phyloP scores from a whole-genome alignment of 2,113 vertebrate genomes.

The Taxidea taxus region DNA sequence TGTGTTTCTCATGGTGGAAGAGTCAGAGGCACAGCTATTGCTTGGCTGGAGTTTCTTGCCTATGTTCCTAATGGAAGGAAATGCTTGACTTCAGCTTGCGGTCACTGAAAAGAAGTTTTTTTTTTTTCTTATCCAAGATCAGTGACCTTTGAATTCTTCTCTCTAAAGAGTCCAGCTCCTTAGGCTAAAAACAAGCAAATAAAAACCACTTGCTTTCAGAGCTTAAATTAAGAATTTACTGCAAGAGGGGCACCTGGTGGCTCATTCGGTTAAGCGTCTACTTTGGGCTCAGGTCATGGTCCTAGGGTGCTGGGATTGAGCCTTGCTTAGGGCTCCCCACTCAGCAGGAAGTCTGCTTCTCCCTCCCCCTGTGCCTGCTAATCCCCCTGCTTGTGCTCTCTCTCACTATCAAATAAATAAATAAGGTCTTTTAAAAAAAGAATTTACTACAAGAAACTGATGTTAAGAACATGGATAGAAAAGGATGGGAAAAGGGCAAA shows the following conservation, averaged over 20 bases:
- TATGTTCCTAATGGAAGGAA: neutral
- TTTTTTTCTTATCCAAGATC: neutral
- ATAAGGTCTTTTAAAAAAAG: neutral
- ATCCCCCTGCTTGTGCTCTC: neutral
- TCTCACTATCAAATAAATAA: neutral
- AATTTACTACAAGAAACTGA: neutral
- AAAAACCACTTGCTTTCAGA: neutral
- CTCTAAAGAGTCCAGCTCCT: neutral
- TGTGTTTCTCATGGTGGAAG: neutral
- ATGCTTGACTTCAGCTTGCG: neutral
- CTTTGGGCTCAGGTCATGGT: neutral
- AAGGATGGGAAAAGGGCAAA: neutral
- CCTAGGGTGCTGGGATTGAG: neutral
- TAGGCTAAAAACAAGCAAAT: neutral
- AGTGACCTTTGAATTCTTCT: neutral
- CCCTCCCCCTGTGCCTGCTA: neutral
- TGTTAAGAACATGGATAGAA: neutral
- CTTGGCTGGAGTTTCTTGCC: neutral
- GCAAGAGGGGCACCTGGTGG: neutral
- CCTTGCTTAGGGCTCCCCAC: neutral
- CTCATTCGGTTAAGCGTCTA: neutral
- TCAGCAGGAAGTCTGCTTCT: neutral
- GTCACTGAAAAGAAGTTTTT: neutral
- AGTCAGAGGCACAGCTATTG: neutral
- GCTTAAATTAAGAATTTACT: neutral